A percentile compares a stretch with the other conserved stretches of the same genome.
These are phyloP conservation scores for Python bivittatus DNA, from an alignment of 2,113 vertebrate species.

Conservation along the genomic window DNA sequence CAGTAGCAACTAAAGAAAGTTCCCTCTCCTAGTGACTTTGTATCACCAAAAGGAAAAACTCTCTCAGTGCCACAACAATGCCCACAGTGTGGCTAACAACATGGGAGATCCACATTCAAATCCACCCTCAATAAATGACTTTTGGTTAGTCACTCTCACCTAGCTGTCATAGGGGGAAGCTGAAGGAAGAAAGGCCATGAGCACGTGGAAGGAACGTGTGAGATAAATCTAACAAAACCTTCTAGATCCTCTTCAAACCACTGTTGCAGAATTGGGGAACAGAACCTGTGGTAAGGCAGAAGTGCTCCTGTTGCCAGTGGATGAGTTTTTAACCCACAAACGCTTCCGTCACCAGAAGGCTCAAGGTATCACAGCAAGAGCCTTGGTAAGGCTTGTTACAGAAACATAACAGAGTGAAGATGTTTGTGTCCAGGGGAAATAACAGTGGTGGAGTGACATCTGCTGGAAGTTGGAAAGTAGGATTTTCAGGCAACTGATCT, in stretches of 20 bases:
- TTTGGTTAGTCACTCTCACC: not conserved
- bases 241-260: not conserved
- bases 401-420: not conserved
- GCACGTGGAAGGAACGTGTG: not conserved
- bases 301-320: not conserved
- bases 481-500: no score
- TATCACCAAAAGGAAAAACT: no score
- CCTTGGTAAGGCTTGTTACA: not conserved
- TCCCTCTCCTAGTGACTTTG: no score
- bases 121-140: not conserved
- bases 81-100: no score
- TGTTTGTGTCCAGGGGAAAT: conserved; percentile 1
- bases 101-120: no score
- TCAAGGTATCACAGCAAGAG: not conserved
- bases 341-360: not conserved
- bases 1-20: no score
- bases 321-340: not conserved
- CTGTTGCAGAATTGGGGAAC: not conserved
- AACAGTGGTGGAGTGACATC: conserved; percentile 61
- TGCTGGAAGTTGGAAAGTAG: conserved; percentile 39
- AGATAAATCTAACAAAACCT: not conserved
- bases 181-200: not conserved
- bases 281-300: not conserved
- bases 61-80: no score
- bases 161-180: not conserved